These are phyloP conservation scores for Anarrhichthys ocellatus DNA, from an alignment of 2,113 vertebrate genomes.

Conservation along the genomic window DNA sequence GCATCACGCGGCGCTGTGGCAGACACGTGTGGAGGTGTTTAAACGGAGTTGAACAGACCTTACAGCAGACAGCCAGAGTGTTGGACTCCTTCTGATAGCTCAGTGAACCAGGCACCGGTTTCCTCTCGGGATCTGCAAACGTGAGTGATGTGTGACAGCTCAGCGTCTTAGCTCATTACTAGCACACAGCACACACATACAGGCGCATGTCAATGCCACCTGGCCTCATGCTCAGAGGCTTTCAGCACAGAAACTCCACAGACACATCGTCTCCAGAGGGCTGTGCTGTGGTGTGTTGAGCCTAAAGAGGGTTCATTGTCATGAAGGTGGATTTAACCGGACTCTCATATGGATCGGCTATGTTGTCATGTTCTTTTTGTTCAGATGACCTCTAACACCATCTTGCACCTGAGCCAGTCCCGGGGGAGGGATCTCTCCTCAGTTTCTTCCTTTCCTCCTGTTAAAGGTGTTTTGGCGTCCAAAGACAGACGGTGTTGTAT, in stretches of 20 bases:
- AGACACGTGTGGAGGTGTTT: not conserved
- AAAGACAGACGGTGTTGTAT: too few species aligned
- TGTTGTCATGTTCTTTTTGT: too few species aligned
- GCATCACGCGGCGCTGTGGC: too few species aligned
- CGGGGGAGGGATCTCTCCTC: too few species aligned
- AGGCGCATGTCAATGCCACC: not conserved
- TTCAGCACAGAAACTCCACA: not conserved
- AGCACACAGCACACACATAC: not conserved
- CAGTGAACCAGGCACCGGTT: conserved; percentile 85
- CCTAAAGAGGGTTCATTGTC: too few species aligned
- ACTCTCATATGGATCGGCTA: too few species aligned
- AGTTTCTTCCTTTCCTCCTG: too few species aligned
- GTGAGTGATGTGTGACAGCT: not conserved
- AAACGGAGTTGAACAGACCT: conserved; percentile 79
- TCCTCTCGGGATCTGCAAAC: conserved; percentile 60
- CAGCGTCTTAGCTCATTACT: not conserved
- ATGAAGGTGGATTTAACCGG: too few species aligned
- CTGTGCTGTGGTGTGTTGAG: too few species aligned
- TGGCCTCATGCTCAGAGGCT: not conserved
- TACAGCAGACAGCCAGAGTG: conserved; percentile 87
- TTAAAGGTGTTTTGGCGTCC: too few species aligned
- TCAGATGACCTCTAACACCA: too few species aligned
- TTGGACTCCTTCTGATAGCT: conserved; percentile 85
- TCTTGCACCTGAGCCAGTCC: too few species aligned
- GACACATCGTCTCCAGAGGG: not conserved